These are phyloP conservation scores for Orgyia antiqua DNA, from an alignment of 2,888 invertebrate genomes.

Conservation along the genomic window DNA sequence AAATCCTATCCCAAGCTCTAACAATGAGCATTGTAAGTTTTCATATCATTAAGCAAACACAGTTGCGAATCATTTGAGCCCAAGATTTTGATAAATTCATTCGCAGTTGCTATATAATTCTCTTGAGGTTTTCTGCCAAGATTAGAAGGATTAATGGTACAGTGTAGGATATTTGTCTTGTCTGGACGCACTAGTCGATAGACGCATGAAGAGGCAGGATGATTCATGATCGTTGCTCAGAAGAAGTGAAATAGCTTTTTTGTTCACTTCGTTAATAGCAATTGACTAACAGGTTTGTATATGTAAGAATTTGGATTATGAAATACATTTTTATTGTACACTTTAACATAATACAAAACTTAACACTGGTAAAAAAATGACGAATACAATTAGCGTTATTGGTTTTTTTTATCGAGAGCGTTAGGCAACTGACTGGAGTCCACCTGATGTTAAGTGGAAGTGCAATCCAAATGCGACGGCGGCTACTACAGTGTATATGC, in stretches of 20 bases:
- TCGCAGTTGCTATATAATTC: constrained; percentile 24
- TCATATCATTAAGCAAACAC: constrained; percentile 20
- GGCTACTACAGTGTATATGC: too few relatives aligned
- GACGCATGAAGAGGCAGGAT: constrained; percentile 21
- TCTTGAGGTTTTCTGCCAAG: constrained; percentile 58
- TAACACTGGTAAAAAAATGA: too few relatives aligned
- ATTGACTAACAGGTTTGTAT: too few relatives aligned
- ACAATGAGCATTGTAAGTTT: constrained; percentile 8
- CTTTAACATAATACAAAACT: too few relatives aligned
- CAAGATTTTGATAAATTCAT: constrained; percentile 33
- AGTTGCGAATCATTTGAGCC: constrained; percentile 16
- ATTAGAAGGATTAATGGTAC: constrained; percentile 64
- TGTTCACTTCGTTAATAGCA: constrained; percentile 14
- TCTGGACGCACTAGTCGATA: constrained; percentile 37
- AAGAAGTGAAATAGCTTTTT: constrained; percentile 21
- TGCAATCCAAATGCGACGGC: too few relatives aligned
- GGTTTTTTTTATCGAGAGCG: too few relatives aligned
- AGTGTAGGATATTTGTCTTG: constrained; percentile 57
- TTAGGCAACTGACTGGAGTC: too few relatives aligned
- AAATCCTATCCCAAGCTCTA: too few relatives aligned
- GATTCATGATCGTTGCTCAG: constrained; percentile 25
- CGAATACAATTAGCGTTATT: too few relatives aligned
- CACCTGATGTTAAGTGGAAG: too few relatives aligned
- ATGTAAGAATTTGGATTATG: too few relatives aligned
- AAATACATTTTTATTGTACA: too few relatives aligned